Evolutionary conservation across 2,888 invertebrate species (phyloP).

Genomic region (Bruchidius siliquastri): DNA sequence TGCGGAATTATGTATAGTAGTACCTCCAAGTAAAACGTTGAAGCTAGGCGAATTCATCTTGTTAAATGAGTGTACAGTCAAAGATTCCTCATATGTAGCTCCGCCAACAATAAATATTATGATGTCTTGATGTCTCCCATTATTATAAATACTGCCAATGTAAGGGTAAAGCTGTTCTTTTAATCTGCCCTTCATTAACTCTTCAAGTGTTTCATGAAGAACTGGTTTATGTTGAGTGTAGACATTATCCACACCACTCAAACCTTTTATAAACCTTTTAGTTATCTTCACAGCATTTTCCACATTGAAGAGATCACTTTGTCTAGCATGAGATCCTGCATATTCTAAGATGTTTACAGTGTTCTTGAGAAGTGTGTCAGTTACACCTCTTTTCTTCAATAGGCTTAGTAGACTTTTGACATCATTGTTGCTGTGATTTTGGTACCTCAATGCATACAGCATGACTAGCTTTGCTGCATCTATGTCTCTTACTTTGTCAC

Average conservation of each 20-base stretch:
- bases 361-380: conserved; percentile 57
- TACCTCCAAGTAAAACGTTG: conserved; percentile 84
- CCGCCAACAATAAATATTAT: conserved; percentile 96
- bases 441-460: conserved; percentile 90
- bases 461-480: conserved; percentile 88
- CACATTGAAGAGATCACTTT: conserved; percentile 78
- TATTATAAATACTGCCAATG: conserved; percentile 60
- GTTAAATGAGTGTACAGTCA: conserved; percentile 77
- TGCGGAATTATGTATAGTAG: conserved; percentile 81
- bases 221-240: conserved; percentile 98
- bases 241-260: conserved; percentile 97
- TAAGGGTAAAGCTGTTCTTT: conserved; percentile 82
- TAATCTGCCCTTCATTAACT: conserved; percentile 84
- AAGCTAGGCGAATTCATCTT: conserved; percentile 63
- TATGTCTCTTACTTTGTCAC: conserved; percentile 62
- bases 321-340: conserved; percentile 76
- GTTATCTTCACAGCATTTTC: conserved; percentile 85
- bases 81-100: conserved; percentile 91
- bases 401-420: conserved; percentile 70
- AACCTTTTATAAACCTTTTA: conserved; percentile 80
- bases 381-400: conserved; percentile 66
- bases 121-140: conserved; percentile 82
- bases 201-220: conserved; percentile 83
- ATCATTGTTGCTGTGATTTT: conserved; percentile 82
- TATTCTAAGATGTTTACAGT: conserved; percentile 72